Percentiles rank a stretch among this genome's conserved stretches.
Conservation (phyloP, 2,113 vertebrate species). For the Rhombomys opimus region DNA sequence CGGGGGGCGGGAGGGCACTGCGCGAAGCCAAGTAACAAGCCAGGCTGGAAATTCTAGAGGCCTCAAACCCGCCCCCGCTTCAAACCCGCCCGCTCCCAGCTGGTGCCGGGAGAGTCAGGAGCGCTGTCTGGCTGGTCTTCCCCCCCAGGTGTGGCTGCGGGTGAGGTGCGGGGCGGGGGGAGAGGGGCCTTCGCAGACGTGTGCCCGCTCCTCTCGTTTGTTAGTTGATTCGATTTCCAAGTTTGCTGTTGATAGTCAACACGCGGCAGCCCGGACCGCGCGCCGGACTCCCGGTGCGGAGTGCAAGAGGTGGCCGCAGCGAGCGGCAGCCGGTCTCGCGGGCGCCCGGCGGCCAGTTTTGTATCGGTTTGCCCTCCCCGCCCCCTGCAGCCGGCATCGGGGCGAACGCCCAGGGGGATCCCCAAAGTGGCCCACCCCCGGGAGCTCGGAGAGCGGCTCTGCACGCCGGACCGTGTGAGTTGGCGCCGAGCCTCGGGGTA, state of each 20-base stretch:
- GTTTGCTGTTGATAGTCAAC: constrained; percentile 91
- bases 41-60: not conserved
- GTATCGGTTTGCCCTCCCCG: constrained; percentile 53
- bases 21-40: not conserved
- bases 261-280: constrained; percentile 83
- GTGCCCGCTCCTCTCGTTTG: constrained; percentile 88
- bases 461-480: constrained; percentile 88
- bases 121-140: not conserved
- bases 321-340: constrained; percentile 61
- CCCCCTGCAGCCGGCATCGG: constrained; percentile 40
- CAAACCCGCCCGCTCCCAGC: not conserved
- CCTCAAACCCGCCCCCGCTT: not conserved
- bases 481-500: constrained; percentile 77
- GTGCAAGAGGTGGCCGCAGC: constrained; percentile 82
- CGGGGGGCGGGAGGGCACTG: not conserved
- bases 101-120: not conserved
- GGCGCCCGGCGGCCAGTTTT: constrained; percentile 52
- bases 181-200: constrained; percentile 85
- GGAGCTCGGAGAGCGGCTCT: constrained; percentile 79
- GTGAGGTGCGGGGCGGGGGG: constrained; percentile 24
- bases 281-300: constrained; percentile 82
- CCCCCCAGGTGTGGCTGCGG: not conserved
- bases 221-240: constrained; percentile 88
- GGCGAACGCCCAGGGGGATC: constrained; percentile 71
- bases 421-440: constrained; percentile 80